Evolutionary conservation across 2,888 invertebrate species (phyloP), one percentile per base, ranked within the genome.

Genomic region (Anagyrus pseudococci): DNA sequence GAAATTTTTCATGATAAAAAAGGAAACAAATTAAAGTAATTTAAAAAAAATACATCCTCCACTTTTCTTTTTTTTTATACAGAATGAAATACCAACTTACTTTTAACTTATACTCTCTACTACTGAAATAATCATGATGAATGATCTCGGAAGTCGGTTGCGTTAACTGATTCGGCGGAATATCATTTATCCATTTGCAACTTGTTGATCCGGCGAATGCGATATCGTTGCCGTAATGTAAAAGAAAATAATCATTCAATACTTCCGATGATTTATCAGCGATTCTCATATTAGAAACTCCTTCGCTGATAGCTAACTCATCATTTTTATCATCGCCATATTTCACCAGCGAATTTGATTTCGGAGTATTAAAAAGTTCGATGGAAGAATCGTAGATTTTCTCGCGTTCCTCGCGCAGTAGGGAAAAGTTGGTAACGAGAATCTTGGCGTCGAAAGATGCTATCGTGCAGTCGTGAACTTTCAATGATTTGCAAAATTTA

Each of bases 401-500:
- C 22, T 59, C 50, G 8, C 3, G n/a, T 1, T 58, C 26, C 2
- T 57, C 46, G 4, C 15, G 13, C 2, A 58, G 72, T 2, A 88
- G 77, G 0, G 85, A 81, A 72, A 85, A 89, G 75, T 87, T 89
- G 62, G 86, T 84, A 25, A 88, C 86, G 26, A 71, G 73, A 13
- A 77, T 75, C 50, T 79, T 76, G 1, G 73, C 75, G 60, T 81
- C 81, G 44, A 86, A 80, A 1, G 82, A 83, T 40, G 74, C 68
- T 2, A 78, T 53, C n/a, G 62, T 66, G 17, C 72, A 69, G 1
- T 85, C 80, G 13, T 82, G 85, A 2, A 83, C 77, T 22, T 78
- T 74, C 83, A 87, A 85, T 6, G 82, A 75, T 70, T 88, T 84
- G 85, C 87, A 87, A 74, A 86, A 89, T 7, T 77, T 78, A 10